These are phyloP conservation scores for Nomia melanderi DNA, from an alignment of 1,140 invertebrate species.

Conservation along the genomic window DNA sequence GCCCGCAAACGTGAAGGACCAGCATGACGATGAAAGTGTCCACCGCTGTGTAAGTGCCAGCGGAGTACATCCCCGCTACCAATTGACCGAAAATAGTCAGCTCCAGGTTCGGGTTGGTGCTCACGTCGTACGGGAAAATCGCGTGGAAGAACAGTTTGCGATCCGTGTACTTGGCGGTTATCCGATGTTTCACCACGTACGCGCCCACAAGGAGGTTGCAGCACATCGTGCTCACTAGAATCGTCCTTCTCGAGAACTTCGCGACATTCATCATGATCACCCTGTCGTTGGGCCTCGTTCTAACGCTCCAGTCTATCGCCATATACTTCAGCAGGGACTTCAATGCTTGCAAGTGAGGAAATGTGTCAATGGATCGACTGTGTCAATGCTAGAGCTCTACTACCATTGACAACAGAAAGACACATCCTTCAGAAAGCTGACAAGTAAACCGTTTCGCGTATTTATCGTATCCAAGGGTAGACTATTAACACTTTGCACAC, in stretches of 20 bases:
- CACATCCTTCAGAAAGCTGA: no score
- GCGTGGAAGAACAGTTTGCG: slow-evolving; percentile 24
- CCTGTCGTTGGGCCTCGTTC: background rate
- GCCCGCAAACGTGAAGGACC: slow-evolving; percentile 80
- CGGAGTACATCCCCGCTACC: slow-evolving; percentile 68
- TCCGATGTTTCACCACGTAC: background rate
- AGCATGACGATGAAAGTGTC: slow-evolving; percentile 79
- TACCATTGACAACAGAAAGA: no score
- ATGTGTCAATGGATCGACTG: background rate
- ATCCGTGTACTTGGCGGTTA: background rate
- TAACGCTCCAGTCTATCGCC: slow-evolving; percentile 46
- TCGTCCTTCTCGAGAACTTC: slow-evolving; percentile 28
- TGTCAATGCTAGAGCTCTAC: no score
- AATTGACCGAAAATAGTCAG: slow-evolving; percentile 78
- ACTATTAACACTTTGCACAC: no score
- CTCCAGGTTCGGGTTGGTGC: slow-evolving; percentile 76
- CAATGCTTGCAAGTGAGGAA: slow-evolving; percentile 39
- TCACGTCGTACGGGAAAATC: slow-evolving; percentile 75
- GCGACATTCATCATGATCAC: slow-evolving; percentile 43
- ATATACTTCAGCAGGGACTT: slow-evolving; percentile 45
- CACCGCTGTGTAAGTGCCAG: slow-evolving; percentile 76
- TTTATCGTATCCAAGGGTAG: no score
- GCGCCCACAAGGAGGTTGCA: background rate
- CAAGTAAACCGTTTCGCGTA: no score
- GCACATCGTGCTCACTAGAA: slow-evolving; percentile 30